A percentile compares a stretch with the other conserved stretches of the same genome.
Evolutionary conservation across 2,113 vertebrate genomes (phyloP).

Genomic region (Peromyscus leucopus): DNA sequence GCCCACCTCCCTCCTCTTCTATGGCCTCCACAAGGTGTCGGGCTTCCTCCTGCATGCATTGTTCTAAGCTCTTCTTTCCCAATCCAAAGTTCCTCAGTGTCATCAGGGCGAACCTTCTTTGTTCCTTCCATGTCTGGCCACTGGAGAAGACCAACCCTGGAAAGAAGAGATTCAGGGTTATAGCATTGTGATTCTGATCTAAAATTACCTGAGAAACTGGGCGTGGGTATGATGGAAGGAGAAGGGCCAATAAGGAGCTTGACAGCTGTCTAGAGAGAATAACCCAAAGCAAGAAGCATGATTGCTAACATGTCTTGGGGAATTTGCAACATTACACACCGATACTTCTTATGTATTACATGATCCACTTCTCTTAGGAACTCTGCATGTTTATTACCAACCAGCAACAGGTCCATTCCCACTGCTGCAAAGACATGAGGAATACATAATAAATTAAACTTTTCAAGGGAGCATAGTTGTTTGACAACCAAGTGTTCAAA

Average conservation of each 20-base stretch:
- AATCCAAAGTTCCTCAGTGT: constrained; percentile 89
- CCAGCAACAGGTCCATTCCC: neutral
- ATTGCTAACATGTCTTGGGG: neutral
- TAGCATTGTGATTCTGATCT: neutral
- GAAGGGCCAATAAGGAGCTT: neutral
- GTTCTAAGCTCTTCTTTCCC: constrained; percentile 75
- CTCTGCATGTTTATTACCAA: neutral
- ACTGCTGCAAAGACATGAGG: neutral
- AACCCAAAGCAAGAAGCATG: neutral
- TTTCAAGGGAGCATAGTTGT: neutral
- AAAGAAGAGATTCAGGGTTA: neutral
- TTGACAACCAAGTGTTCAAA: neutral
- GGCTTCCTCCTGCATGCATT: constrained; percentile 89
- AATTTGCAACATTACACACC: neutral
- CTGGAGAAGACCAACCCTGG: constrained; percentile 73
- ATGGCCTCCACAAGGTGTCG: constrained; percentile 54
- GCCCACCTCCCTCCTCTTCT: constrained; percentile 86
- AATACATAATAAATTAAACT: neutral
- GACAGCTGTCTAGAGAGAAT: neutral
- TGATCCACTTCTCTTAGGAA: neutral
- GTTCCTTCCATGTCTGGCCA: constrained; percentile 44
- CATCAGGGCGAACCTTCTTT: constrained; percentile 72
- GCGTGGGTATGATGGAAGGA: too few relatives aligned
- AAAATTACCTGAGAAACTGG: neutral
- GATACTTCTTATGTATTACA: neutral